phyloP scores from a whole-genome alignment of 2,113 vertebrate species.

The Chaetodon auriga region DNA sequence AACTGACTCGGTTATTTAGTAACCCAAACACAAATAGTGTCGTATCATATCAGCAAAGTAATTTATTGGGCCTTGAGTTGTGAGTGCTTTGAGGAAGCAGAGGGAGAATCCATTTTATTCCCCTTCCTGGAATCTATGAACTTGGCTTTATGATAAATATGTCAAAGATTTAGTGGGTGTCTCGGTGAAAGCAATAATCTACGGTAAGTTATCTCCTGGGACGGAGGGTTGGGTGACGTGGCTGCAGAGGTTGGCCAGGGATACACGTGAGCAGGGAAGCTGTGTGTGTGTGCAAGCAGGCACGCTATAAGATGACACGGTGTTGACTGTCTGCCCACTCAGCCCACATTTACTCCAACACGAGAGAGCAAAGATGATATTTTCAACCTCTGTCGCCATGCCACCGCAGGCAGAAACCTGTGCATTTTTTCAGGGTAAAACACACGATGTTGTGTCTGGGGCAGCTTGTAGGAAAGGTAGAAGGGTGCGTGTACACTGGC shows the following conservation, averaged over 20 bases:
- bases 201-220: not conserved
- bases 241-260: not conserved
- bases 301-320: constrained; percentile 47
- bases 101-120: constrained; percentile 18
- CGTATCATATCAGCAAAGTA: constrained; percentile 68
- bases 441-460: not conserved
- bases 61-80: constrained; percentile 52
- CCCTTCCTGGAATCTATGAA: constrained; percentile 47
- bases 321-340: constrained; percentile 36
- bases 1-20: constrained; percentile 73
- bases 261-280: constrained; percentile 22
- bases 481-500: not conserved
- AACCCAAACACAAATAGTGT: constrained; percentile 71
- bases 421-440: constrained; percentile 1
- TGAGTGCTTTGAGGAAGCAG: constrained; percentile 51
- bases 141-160: constrained; percentile 21
- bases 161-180: constrained; percentile 27
- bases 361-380: constrained; percentile 14
- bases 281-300: not conserved
- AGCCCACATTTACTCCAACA: constrained; percentile 7
- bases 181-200: not conserved
- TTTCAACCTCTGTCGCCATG: not conserved
- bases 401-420: not conserved
- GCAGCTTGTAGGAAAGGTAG: not conserved
- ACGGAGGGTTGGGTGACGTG: not conserved